A percentile compares a stretch with the other conserved stretches of the same genome.
Evolutionary conservation across 2,888 invertebrate species (phyloP).

Genomic region (Hydrotaea diabolus): DNA sequence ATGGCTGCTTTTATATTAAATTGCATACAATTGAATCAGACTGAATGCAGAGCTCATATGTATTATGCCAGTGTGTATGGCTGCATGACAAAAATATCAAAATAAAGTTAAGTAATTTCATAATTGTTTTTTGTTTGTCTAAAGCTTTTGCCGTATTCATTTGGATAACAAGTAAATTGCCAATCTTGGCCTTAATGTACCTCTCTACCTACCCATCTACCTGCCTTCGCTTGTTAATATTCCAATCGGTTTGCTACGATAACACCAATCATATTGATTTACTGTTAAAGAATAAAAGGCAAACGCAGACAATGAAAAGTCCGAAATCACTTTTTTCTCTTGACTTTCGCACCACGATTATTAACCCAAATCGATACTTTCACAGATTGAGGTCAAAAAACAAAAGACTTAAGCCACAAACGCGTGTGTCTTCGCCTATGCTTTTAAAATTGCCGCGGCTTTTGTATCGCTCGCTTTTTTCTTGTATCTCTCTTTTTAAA

Average conservation of each 20-base stretch:
- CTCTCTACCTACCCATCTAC: background rate
- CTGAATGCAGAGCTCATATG: slow-evolving; percentile 2
- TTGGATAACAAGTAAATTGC: background rate
- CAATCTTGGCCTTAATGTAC: background rate
- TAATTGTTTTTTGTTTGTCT: background rate
- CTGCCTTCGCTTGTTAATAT: background rate
- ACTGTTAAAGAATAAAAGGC: background rate
- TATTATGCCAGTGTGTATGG: background rate
- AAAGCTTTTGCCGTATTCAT: background rate
- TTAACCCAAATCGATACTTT: slow-evolving; percentile 42
- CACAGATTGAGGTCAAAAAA: slow-evolving; percentile 22
- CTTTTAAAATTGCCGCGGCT: background rate
- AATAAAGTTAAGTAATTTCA: slow-evolving; percentile 20
- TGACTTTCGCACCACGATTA: slow-evolving; percentile 19
- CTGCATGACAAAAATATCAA: too few species aligned
- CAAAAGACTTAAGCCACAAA: slow-evolving; percentile 35
- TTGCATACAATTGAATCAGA: slow-evolving; percentile 4
- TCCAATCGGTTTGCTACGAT: background rate
- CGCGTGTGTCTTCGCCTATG: background rate
- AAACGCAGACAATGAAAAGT: slow-evolving; percentile 1
- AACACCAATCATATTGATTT: background rate
- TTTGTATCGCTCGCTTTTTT: background rate
- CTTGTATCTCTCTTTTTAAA: background rate
- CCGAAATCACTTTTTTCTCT: background rate
- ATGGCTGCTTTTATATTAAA: background rate